Evolutionary conservation across 1,140 invertebrate genomes (phyloP), one percentile per base, ranked within the genome.

Genomic region (Elysia chlorotica): DNA sequence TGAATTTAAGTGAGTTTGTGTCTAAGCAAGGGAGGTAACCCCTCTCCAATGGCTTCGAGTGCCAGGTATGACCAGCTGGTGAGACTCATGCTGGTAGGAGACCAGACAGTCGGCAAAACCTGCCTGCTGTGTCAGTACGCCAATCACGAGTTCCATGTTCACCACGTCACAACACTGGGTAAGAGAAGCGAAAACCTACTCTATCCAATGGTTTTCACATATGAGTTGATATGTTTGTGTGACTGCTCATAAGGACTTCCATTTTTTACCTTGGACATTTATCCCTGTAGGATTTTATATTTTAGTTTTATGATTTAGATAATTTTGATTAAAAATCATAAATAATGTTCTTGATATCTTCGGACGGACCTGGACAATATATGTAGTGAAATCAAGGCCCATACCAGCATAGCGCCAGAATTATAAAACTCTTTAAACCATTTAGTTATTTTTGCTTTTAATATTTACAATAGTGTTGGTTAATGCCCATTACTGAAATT

Each of bases 141-240:
- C 83, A 93, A 95, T 84, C 93, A 95, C 86, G 91, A 93, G 79
- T 96, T 95, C 87, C 94, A 95, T 86, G 93, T 95, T 83, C 94
- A 93, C 74, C 95, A 96, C 86, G 95, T 95, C 87, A 95, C 94
- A 10, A 96, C 94, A 68, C 95, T 96, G 89, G 94, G 94, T 95
- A 87, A 92, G 92, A 75, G 19, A 35, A n/a, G n/a, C 10, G n/a
- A 87, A 92, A 92, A n/a, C n/a, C n/a, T n/a, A 48, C 41, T 48
- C n/a, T 48, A 48, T 48, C n/a, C n/a, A 10, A 48, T 10, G 41
- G 10, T 48, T 10, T n/a, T 14, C n/a, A 48, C 41, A 48, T 48
- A 48, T 10, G 10, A n/a, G 10, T 14, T 48, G n/a, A 48, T 68
- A 2, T 6, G 25, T 19, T 65, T 65, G 2, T 65, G 37, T 6